Base-by-base conservation (phyloP, 2,888 invertebrate genomes). In the Phlogophora meticulosa region DNA sequence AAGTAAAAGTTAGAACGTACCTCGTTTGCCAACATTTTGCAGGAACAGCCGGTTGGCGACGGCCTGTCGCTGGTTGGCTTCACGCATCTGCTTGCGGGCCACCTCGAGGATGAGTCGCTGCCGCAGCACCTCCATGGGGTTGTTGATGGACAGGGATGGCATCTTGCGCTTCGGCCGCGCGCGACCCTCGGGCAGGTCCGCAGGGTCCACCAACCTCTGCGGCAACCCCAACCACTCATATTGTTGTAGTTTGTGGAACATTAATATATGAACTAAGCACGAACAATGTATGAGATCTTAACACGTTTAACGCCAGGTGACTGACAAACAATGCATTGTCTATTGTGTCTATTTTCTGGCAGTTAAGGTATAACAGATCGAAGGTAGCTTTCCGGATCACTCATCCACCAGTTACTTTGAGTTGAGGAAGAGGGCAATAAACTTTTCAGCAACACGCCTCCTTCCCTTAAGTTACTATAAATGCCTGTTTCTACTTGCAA, bases 121-220 rank as follows among this genome's bases (percentile, higher is more conserved):
- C 76, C 98, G 96, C 49, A 98, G 96, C 56, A 98, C 98, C 90
- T 98, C 98, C 96, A 98, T 94, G 0, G 98, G 98, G 94, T 98
- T 98, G 86, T 98, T 97, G 93, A 98, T 98, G 77, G 98, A 98
- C 80, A 98, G 94, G 15, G 98, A 98, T 7, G 97, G 97, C 91
- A 96, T 96, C 92, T 96, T 96, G 88, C 97, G 96, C 88, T 96
- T 96, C 81, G 93, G 92, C 81, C 96, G 93, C 58, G 91, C 84
- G 72, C 93, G 93, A 10, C 90, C 89, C 62, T 92, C 94, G 62
- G 85, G 88, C 36, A 89, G 73, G 52, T 90, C 67, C 17, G 67
- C 17, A 49, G 73, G 73, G 7, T 68, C 92, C 42, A 80, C 84
- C 79, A 88, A 60, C 73, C 89, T 92, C 94, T 94, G 90, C 48